Percentiles rank a stretch among this genome's conserved stretches.
Evolutionary conservation across 2,888 invertebrate genomes (phyloP).

Genomic region (Timema podura): DNA sequence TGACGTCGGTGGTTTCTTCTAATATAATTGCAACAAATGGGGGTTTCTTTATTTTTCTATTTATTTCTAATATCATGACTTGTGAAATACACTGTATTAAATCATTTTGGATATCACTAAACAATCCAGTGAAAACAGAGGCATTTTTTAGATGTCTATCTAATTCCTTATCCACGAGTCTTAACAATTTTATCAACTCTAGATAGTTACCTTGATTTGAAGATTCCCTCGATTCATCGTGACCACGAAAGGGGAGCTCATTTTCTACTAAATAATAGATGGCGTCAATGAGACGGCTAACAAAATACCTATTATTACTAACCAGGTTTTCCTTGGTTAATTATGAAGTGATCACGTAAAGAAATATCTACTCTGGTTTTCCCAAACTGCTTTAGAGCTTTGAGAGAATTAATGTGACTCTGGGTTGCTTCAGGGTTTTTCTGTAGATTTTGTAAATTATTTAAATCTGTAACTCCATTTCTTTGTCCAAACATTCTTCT

Average conservation of each 20-base stretch:
- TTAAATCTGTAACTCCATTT: conserved; percentile 4
- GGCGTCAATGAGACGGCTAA: conserved; percentile 19
- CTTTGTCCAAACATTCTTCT: conserved; percentile 18
- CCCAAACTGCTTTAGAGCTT: conserved; percentile 2
- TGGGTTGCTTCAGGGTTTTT: conserved; percentile 14
- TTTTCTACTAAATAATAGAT: conserved; percentile 14
- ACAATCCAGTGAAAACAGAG: conserved; percentile 17
- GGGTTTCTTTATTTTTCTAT: not conserved
- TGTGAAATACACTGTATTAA: conserved; percentile 16
- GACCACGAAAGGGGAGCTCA: conserved; percentile 18
- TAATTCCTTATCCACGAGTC: conserved; percentile 14
- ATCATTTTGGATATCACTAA: conserved; percentile 23
- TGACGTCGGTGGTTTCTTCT: no score
- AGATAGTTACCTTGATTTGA: conserved; percentile 16
- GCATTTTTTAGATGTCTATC: not conserved
- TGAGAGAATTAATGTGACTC: conserved; percentile 5
- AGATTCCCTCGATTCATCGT: conserved; percentile 14
- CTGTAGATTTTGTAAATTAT: conserved; percentile 15
- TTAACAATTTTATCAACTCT: conserved; percentile 24
- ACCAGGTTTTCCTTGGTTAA: not conserved
- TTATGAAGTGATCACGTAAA: not conserved
- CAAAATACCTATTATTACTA: conserved; percentile 11
- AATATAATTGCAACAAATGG: no score
- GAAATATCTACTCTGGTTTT: conserved; percentile 17
- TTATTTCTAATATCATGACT: conserved; percentile 14